phyloP scores from a whole-genome alignment of 2,113 vertebrate species.

The Varanus komodoensis region DNA sequence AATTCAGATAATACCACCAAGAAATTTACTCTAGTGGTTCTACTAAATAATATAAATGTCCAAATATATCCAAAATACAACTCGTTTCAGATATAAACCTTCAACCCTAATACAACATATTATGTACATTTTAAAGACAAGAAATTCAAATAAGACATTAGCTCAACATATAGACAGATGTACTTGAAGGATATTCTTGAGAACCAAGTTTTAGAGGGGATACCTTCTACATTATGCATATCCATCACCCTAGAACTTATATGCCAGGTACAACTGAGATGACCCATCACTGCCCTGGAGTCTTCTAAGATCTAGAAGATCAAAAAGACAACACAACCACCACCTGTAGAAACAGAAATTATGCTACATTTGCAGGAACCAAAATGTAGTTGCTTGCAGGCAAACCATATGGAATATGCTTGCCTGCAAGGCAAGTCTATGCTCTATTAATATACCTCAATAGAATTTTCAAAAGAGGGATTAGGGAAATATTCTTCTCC shows the following conservation, averaged over 20 bases:
- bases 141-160: background rate
- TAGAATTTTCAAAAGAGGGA: background rate
- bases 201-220: slow-evolving; percentile 3
- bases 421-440: background rate
- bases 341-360: background rate
- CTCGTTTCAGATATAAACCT: background rate
- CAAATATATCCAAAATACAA: background rate
- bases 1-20: background rate
- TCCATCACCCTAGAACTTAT: slow-evolving; percentile 4
- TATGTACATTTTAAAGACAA: too few species aligned
- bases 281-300: background rate
- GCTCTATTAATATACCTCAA: slow-evolving; percentile 4
- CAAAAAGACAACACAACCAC: background rate
- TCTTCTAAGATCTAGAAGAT: background rate
- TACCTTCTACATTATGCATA: slow-evolving; percentile 4
- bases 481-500: background rate
- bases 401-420: background rate
- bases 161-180: background rate
- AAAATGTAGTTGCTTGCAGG: background rate
- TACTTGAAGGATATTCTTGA: slow-evolving; percentile 7
- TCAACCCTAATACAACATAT: background rate
- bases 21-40: background rate
- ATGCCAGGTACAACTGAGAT: background rate
- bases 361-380: background rate
- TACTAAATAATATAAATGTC: background rate